phyloP scores from a whole-genome alignment of 2,888 invertebrate species.

The Cryptophagus acutangulus region DNA sequence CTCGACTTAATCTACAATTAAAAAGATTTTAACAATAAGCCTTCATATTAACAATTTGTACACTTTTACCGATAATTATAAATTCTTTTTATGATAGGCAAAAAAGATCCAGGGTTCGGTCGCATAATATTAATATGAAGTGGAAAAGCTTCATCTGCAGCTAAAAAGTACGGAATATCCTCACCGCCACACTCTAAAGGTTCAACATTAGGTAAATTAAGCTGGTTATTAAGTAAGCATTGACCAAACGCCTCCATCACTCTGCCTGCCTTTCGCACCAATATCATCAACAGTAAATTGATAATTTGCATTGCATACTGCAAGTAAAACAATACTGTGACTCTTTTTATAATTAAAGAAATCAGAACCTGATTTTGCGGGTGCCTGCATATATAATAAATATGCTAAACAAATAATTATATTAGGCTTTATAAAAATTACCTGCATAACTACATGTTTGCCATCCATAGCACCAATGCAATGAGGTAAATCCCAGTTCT shows the following conservation, averaged over 20 bases:
- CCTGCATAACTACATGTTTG: too few relatives aligned
- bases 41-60: too few relatives aligned
- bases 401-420: too few relatives aligned
- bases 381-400: too few relatives aligned
- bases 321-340: slow-evolving; percentile 10
- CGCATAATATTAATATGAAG: slow-evolving; percentile 14
- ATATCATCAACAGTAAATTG: slow-evolving; percentile 4
- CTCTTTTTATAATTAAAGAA: slow-evolving; percentile 11
- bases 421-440: too few relatives aligned
- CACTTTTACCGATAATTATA: slow-evolving; percentile 17
- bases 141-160: slow-evolving; percentile 22
- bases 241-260: slow-evolving; percentile 7
- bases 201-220: background rate
- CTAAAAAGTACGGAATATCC: background rate
- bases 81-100: slow-evolving; percentile 13
- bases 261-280: slow-evolving; percentile 8
- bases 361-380: slow-evolving; percentile 9
- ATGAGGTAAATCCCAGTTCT: too few relatives aligned
- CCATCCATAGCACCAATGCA: too few relatives aligned
- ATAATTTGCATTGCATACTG: slow-evolving; percentile 5
- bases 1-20: slow-evolving; percentile 18
- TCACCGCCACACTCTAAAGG: background rate
- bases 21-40: too few relatives aligned
- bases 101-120: slow-evolving; percentile 12
- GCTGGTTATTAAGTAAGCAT: background rate